These are phyloP conservation scores for Ancistrus triradiatus DNA, from an alignment of 2,113 vertebrate genomes.

Conservation along the genomic window DNA sequence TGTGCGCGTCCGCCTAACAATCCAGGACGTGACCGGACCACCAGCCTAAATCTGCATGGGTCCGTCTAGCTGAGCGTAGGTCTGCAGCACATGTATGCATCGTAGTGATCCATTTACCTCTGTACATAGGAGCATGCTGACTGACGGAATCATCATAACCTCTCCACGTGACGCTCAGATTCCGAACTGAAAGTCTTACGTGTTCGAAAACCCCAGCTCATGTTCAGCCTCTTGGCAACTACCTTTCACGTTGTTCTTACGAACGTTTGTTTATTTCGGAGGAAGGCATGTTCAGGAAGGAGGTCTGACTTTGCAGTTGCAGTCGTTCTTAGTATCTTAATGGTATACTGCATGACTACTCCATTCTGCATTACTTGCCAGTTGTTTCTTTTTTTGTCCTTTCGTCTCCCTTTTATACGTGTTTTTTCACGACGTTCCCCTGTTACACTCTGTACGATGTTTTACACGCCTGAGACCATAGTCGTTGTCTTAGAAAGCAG, in stretches of 20 bases:
- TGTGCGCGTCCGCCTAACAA: constrained; percentile 39
- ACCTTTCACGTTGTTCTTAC: constrained; percentile 60
- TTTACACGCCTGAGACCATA: constrained; percentile 51
- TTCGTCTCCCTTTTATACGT: constrained; percentile 39
- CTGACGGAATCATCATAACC: too few species aligned
- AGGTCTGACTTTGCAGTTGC: constrained; percentile 35
- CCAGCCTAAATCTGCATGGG: constrained; percentile 47
- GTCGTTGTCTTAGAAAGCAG: constrained; percentile 46
- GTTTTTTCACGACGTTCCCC: constrained; percentile 34
- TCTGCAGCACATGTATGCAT: constrained; percentile 36
- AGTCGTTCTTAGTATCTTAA: constrained; percentile 51
- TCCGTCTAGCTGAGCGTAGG: constrained; percentile 30
- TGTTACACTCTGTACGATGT: constrained; percentile 56
- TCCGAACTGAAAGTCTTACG: too few species aligned
- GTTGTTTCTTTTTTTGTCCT: constrained; percentile 47
- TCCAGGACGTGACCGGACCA: constrained; percentile 45
- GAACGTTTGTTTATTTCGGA: constrained; percentile 6
- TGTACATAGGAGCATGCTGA: constrained; percentile 46
- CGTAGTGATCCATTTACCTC: constrained; percentile 39
- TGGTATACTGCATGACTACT: constrained; percentile 56
- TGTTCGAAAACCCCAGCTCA: constrained; percentile 47
- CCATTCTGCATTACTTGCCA: constrained; percentile 48
- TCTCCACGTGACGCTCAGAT: too few species aligned
- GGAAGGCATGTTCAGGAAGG: constrained; percentile 38
- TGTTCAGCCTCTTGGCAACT: constrained; percentile 65